These are phyloP conservation scores for Lethenteron camtschaticum DNA, from an alignment of 2,113 vertebrate genomes.

Conservation along the genomic window DNA sequence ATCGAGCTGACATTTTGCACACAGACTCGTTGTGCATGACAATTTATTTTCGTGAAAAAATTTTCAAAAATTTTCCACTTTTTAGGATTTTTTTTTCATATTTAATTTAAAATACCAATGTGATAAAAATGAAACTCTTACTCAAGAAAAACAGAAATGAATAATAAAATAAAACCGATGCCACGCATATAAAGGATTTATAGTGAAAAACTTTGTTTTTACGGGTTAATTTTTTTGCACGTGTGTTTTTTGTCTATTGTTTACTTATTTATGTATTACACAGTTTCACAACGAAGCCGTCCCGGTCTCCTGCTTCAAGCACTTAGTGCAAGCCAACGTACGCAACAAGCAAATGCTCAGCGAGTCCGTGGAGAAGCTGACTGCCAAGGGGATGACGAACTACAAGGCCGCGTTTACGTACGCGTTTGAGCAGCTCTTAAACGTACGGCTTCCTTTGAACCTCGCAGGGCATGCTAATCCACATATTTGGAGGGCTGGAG, in stretches of 20 bases:
- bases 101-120: no score
- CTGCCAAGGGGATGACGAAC: conserved; percentile 87
- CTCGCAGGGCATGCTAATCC: no score
- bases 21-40: no score
- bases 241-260: neutral
- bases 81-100: no score
- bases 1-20: no score
- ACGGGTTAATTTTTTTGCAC: neutral
- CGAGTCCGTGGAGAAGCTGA: conserved; percentile 79
- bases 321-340: conserved; percentile 91
- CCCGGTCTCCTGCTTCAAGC: conserved; percentile 76
- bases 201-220: neutral
- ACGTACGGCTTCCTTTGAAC: conserved; percentile 31
- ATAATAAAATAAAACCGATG: no score
- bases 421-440: conserved; percentile 76
- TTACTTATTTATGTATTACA: conserved; percentile 13
- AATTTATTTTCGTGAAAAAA: no score
- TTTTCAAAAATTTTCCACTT: no score
- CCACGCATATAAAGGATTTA: no score
- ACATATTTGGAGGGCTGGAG: no score
- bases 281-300: conserved; percentile 91
- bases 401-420: conserved; percentile 95
- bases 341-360: conserved; percentile 94
- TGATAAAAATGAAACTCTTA: no score
- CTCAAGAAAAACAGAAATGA: no score